These are phyloP conservation scores for Drosophila miranda DNA, from an alignment of 1,140 invertebrate species.

Conservation along the genomic window DNA sequence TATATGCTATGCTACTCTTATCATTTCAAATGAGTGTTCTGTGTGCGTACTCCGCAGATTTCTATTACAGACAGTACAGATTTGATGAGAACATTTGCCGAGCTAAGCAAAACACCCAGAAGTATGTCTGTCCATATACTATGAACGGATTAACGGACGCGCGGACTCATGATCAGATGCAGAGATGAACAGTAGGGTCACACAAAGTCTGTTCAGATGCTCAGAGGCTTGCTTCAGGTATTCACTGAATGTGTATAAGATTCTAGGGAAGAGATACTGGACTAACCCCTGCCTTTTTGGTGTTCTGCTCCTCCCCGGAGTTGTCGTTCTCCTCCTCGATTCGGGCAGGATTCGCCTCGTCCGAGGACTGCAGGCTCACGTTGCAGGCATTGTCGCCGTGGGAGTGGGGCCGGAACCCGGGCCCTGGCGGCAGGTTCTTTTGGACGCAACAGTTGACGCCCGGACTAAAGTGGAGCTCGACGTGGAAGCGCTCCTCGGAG, in stretches of 20 bases:
- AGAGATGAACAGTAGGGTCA: constrained; percentile 1
- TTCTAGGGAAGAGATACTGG: no score
- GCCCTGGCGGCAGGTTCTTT: constrained; percentile 95
- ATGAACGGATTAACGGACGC: no score
- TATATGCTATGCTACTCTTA: no score
- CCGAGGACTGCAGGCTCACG: constrained; percentile 58
- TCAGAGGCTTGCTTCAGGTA: background rate
- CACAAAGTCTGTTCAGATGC: background rate
- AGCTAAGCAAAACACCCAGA: no score
- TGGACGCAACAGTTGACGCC: constrained; percentile 98
- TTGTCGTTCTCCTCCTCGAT: constrained; percentile 88
- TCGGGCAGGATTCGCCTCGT: constrained; percentile 83
- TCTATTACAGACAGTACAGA: no score
- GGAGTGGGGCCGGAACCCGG: constrained; percentile 95
- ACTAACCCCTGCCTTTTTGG: constrained; percentile 48
- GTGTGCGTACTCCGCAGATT: no score
- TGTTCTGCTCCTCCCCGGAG: constrained; percentile 55
- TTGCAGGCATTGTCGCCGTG: constrained; percentile 86
- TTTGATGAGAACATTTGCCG: no score
- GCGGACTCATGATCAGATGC: no score
- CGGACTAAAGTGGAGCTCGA: constrained; percentile 98
- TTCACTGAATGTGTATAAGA: background rate
- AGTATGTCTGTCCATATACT: no score
- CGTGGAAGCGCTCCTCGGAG: constrained; percentile 96
- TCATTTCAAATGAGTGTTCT: no score